Percentiles rank a stretch among this genome's conserved stretches.
Evolutionary conservation across 92 coral and sea anemone genomes (phyloP).

Genomic region (Zoanthus sociatus): DNA sequence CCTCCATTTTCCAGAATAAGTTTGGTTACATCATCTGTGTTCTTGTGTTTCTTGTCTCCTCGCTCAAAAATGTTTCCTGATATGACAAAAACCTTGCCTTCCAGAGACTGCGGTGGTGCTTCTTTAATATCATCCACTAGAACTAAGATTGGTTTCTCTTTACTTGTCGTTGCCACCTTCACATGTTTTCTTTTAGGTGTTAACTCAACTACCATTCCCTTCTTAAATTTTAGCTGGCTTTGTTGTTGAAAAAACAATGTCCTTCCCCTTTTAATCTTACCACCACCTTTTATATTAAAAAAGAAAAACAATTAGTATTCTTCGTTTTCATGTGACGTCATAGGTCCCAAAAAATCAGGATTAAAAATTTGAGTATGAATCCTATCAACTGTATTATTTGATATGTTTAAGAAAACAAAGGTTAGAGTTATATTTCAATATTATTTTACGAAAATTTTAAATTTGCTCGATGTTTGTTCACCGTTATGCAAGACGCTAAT

Average conservation of each 20-base stretch:
- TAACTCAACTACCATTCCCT: conserved; percentile 55
- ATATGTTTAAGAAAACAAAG: too few relatives aligned
- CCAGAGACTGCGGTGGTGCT: conserved; percentile 53
- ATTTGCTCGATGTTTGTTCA: too few relatives aligned
- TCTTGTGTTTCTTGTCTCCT: conserved; percentile 43
- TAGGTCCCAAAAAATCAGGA: too few relatives aligned
- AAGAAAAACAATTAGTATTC: background rate
- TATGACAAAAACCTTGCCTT: conserved; percentile 47
- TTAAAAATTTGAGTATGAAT: background rate
- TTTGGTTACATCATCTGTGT: conserved; percentile 22
- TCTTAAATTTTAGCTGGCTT: background rate
- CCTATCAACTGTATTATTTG: too few relatives aligned
- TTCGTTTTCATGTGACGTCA: too few relatives aligned
- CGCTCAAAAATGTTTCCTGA: conserved; percentile 49
- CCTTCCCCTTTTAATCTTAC: conserved; percentile 30
- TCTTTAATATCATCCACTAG: conserved; percentile 29
- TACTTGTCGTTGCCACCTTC: conserved; percentile 38
- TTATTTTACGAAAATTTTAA: too few relatives aligned
- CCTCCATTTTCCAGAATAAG: conserved; percentile 40
- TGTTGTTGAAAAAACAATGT: conserved; percentile 24
- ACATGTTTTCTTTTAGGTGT: conserved; percentile 59
- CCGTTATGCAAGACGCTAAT: too few relatives aligned
- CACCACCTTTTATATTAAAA: background rate
- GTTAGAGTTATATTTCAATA: too few relatives aligned
- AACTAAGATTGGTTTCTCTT: conserved; percentile 33